Percentiles rank a stretch among this genome's conserved stretches.
phyloP scores from a whole-genome alignment of 2,888 invertebrate genomes.

The Theodoxus fluviatilis region DNA sequence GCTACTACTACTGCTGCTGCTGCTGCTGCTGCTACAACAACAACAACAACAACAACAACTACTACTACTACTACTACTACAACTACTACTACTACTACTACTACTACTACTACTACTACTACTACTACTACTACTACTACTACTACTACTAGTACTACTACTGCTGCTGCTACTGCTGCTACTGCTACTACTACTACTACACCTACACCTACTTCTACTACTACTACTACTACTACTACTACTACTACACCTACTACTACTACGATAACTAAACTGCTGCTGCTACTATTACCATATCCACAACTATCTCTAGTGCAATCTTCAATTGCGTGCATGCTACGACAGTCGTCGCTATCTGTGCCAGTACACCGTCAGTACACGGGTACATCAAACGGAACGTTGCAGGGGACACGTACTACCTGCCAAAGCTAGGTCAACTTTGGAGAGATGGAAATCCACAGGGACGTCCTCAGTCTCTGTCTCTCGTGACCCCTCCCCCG shows the following conservation, averaged over 20 bases:
- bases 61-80: constrained; percentile 24
- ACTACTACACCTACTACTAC: constrained; percentile 10
- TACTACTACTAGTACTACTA: constrained; percentile 24
- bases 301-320: neutral
- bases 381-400: too few relatives aligned
- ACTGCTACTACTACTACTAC: constrained; percentile 20
- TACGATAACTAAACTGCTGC: neutral
- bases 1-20: constrained; percentile 24
- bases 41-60: neutral
- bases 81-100: constrained; percentile 25
- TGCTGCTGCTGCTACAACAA: constrained; percentile 17
- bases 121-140: constrained; percentile 26
- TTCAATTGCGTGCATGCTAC: too few relatives aligned
- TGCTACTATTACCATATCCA: constrained; percentile 4
- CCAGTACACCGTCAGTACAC: too few relatives aligned
- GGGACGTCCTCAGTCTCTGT: too few relatives aligned
- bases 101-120: constrained; percentile 26
- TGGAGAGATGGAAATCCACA: too few relatives aligned
- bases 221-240: constrained; percentile 17
- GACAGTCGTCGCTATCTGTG: too few relatives aligned
- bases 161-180: constrained; percentile 23
- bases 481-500: too few relatives aligned
- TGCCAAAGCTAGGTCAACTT: too few relatives aligned
- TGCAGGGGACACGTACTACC: too few relatives aligned
- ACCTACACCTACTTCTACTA: neutral